Evolutionary conservation across 2,888 invertebrate genomes (phyloP), one percentile per base, ranked within the genome.

Genomic region (Parnassius glacialis): DNA sequence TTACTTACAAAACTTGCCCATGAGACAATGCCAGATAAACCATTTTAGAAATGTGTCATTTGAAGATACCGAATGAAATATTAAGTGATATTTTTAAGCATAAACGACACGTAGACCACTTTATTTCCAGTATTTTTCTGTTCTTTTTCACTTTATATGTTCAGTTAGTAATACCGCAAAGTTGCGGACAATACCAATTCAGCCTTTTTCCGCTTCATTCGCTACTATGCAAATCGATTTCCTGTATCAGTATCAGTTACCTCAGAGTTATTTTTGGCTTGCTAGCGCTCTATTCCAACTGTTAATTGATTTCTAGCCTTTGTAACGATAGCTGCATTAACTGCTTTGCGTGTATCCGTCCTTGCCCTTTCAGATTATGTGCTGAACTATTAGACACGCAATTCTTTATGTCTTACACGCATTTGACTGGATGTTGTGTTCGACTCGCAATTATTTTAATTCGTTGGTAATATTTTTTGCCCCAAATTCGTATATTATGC

Each of bases 281-380:
- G 68, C 66, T 64, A 66, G 65, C 70, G 68, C 73, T 73, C 73
- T 74, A 70, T 71, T 69, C 62, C 65, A 20, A 67, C 69, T 65
- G 69, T 61, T 73, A 74, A 78, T 79, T 75, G 73, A 73, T 73
- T 75, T 70, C 69, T 70, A 75, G 75, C 71, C 73, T 68, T 72
- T 67, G 74, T 68, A 65, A 54, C 53, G 62, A 56, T 52, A 43
- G 59, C 13, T 25, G 54, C 52, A 59, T 65, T 64, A 67, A 65
- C 65, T 73, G 75, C 70, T 79, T 81, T 74, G 81, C 80, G 78
- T 84, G 83, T 74, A 71, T 74, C 66, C 71, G 80, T 74, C 85
- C 85, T 84, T 85, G 83, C 79, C 79, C 82, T 82, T 81, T 76
- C 71, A 70, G 72, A 75, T 78, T 69, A 72, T 71, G 43, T 54